Evolutionary conservation across 2,113 vertebrate species (phyloP).

Genomic region (Larimichthys polyactis): DNA sequence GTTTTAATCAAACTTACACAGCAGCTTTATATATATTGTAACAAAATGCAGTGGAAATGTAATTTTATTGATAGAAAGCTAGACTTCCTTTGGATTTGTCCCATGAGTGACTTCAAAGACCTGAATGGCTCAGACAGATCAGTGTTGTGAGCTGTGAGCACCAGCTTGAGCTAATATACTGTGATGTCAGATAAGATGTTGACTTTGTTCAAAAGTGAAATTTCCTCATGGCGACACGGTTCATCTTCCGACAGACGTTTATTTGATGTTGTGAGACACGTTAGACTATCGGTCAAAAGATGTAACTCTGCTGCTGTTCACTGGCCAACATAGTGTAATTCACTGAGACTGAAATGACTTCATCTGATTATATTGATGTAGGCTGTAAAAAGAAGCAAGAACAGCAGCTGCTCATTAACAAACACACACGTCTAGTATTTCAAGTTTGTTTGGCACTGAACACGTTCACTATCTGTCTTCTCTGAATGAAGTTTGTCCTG

Average conservation of each 20-base stretch:
- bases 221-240: background rate
- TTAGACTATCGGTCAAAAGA: background rate
- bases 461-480: too few relatives aligned
- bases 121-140: background rate
- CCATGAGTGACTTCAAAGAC: background rate
- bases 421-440: background rate
- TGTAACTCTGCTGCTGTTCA: background rate
- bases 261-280: background rate
- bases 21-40: too few relatives aligned
- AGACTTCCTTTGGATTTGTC: background rate
- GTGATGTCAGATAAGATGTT: too few relatives aligned
- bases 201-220: too few relatives aligned
- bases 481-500: background rate
- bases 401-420: slow-evolving; percentile 23
- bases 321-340: background rate
- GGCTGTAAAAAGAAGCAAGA: background rate
- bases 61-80: too few relatives aligned
- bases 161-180: background rate
- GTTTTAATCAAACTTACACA: background rate
- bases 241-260: background rate
- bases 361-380: slow-evolving; percentile 29
- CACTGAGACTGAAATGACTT: slow-evolving; percentile 30
- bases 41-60: too few relatives aligned
- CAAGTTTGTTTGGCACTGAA: background rate
- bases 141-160: background rate